A percentile compares a stretch with the other conserved stretches of the same genome.
phyloP scores from a whole-genome alignment of 2,113 vertebrate species.

The Egretta garzetta region DNA sequence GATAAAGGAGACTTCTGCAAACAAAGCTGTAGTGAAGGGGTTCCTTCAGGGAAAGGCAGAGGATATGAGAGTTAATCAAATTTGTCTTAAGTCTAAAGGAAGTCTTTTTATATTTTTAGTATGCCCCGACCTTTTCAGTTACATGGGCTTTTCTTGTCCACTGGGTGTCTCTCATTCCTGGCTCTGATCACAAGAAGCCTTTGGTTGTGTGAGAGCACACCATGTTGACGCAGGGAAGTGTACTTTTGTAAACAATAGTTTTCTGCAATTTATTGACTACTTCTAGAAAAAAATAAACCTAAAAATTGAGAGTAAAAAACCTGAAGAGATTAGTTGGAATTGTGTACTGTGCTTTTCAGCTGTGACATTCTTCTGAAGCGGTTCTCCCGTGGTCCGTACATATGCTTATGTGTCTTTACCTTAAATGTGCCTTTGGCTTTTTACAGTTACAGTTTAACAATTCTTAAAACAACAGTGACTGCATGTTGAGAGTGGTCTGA shows the following conservation, averaged over 20 bases:
- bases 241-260: neutral
- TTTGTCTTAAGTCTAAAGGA: neutral
- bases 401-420: accelerated
- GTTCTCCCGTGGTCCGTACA: neutral
- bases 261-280: neutral
- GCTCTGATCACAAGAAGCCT: neutral
- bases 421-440: neutral
- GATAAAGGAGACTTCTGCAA: slow-evolving; percentile 23
- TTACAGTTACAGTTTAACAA: neutral
- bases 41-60: neutral
- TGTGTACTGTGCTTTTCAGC: neutral
- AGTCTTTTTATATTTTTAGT: neutral
- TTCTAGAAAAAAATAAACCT: neutral
- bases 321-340: neutral
- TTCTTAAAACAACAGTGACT: neutral
- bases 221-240: neutral
- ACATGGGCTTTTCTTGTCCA: neutral
- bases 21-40: neutral
- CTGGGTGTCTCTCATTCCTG: slow-evolving; percentile 40
- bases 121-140: neutral
- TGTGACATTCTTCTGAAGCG: neutral
- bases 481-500: neutral
- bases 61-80: slow-evolving; percentile 43
- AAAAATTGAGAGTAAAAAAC: neutral
- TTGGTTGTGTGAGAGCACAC: neutral